Evolutionary conservation across 2,888 invertebrate species (phyloP), one percentile per base, ranked within the genome.

Genomic region (Pandemis heparana): DNA sequence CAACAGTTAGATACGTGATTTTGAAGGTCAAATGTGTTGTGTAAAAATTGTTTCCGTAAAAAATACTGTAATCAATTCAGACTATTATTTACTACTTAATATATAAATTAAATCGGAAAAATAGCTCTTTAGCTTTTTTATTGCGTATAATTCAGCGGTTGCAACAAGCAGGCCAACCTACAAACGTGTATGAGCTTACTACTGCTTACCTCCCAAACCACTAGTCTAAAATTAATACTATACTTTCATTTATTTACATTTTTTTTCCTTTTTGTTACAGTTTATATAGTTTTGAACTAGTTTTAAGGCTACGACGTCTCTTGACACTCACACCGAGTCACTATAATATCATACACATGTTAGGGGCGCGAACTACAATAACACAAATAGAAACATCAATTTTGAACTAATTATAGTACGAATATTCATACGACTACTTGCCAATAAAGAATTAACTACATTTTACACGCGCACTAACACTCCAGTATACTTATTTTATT

Each of bases 221-320:
- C 89, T 91, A 92, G 79, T 78, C 88, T 92, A 89, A 87, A 81
- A 87, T 88, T 92, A 91, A 88, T 85, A 88, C 91, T 91, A 92
- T 86, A 85, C 82, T 81, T 87, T 88, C 83, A 81, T 85, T 83
- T 92, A 92, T 93, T 86, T 93, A 92, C 91, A 92, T 78, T 84
- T 85, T 53, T 51, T 41, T 83, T 83, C 83, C 81, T 79, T 83
- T 86, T 88, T 88, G 85, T 84, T 86, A 85, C 83, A 83, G 86
- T 89, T 85, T 87, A 84, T 88, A 88, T 92, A 94, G 92, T 92
- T 94, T 94, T 94, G 94, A 94, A 94, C 94, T 94, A 94, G 90
- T 91, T 91, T 89, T 94, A 94, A 94, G 94, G 94, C 94, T 94
- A 94, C 92, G 89, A 90, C 87, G 87, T 90, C 88, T 88, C 85